phyloP scores from a whole-genome alignment of 37 sponge, comb jelly and placozoan genomes.

The Oscarella lobularis region DNA sequence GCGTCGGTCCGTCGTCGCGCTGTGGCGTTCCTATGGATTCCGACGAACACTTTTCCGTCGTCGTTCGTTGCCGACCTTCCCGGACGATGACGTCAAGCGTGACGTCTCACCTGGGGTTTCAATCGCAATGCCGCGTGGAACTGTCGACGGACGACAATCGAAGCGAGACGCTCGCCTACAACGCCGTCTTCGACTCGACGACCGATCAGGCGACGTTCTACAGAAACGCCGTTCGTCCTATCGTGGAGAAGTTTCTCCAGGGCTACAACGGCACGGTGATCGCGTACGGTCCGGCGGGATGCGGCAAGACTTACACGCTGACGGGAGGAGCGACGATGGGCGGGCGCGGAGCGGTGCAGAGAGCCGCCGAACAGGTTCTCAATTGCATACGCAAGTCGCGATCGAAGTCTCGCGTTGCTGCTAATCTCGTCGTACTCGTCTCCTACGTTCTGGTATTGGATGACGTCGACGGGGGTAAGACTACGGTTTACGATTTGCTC shows the following conservation, averaged over 20 bases:
- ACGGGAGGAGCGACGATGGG: neutral
- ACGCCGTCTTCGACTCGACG: neutral
- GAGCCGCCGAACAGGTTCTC: constrained; percentile 46
- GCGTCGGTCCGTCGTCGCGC: no score
- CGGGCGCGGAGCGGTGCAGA: constrained; percentile 2
- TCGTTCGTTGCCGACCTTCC: neutral
- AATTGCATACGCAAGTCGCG: constrained; percentile 28
- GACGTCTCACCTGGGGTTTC: neutral
- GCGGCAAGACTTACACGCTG: neutral
- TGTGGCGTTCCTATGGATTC: no score
- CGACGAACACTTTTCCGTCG: neutral
- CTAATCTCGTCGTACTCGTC: neutral
- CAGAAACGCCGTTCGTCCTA: constrained; percentile 17
- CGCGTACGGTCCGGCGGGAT: constrained; percentile 11
- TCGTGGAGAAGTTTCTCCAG: constrained; percentile 46
- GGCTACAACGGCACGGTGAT: constrained; percentile 67
- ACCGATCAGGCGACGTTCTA: constrained; percentile 14
- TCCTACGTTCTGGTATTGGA: neutral
- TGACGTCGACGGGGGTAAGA: no score
- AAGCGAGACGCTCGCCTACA: neutral
- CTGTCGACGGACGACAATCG: neutral
- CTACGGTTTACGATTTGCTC: neutral
- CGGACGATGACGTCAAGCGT: neutral
- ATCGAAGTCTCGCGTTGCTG: neutral
- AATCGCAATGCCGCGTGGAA: neutral